A percentile compares a stretch with the other conserved stretches of the same genome.
These are phyloP conservation scores for Bombus sylvicola DNA, from an alignment of 1,140 invertebrate genomes.

Conservation along the genomic window DNA sequence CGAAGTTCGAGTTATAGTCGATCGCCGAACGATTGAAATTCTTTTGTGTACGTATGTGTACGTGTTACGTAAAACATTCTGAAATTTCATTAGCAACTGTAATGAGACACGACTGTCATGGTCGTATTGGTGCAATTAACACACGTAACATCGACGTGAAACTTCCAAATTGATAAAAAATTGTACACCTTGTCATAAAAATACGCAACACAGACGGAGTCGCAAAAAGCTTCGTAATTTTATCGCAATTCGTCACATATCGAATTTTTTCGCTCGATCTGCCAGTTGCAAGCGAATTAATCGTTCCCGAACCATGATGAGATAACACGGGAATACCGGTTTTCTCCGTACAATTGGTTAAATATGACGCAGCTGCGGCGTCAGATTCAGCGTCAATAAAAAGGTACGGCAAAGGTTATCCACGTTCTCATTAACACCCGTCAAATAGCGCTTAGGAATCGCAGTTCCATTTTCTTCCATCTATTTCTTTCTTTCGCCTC, in stretches of 20 bases:
- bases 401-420: constrained; percentile 31
- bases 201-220: too few relatives aligned
- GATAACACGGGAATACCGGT: constrained; percentile 34
- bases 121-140: neutral
- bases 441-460: neutral
- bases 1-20: neutral
- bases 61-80: too few relatives aligned
- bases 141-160: neutral
- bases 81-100: neutral
- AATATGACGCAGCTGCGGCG: constrained; percentile 38
- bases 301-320: constrained; percentile 18
- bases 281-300: constrained; percentile 1
- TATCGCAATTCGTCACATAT: neutral
- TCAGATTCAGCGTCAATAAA: constrained; percentile 50
- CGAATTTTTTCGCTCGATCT: neutral
- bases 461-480: too few relatives aligned
- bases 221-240: neutral
- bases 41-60: neutral
- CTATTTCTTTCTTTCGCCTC: too few relatives aligned
- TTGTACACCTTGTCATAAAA: too few relatives aligned
- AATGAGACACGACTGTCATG: neutral
- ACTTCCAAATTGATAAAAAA: too few relatives aligned
- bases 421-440: constrained; percentile 21
- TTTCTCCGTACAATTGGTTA: constrained; percentile 42
- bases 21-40: too few relatives aligned